These are phyloP conservation scores for Charadrius vociferus DNA, from an alignment of 2,113 vertebrate species.

Conservation along the genomic window DNA sequence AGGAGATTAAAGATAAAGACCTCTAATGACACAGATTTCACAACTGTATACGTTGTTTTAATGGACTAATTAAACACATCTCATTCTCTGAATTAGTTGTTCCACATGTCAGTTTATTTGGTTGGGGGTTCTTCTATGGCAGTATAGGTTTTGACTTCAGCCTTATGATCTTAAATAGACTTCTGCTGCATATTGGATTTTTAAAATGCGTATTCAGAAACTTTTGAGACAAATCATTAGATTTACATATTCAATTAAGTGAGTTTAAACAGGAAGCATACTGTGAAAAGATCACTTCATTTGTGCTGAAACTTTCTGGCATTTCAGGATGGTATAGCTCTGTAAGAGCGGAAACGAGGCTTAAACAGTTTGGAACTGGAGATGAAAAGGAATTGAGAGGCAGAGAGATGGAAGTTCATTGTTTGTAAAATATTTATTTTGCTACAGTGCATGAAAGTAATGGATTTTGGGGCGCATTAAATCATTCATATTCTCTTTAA, in stretches of 20 bases:
- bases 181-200: not conserved
- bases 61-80: not conserved
- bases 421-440: conserved; percentile 35
- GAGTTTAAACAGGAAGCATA: conserved; percentile 4
- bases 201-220: not conserved
- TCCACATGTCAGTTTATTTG: not conserved
- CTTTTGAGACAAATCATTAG: conserved; percentile 6
- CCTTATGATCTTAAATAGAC: not conserved
- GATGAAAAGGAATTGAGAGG: not conserved
- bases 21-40: not conserved
- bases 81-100: not conserved
- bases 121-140: not conserved
- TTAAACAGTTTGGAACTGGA: not conserved
- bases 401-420: not conserved
- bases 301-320: conserved; percentile 8
- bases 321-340: not conserved
- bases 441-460: not conserved
- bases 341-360: not conserved
- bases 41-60: not conserved
- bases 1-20: not conserved
- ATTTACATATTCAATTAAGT: conserved; percentile 33
- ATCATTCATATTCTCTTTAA: conserved; percentile 34
- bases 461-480: not conserved
- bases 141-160: not conserved
- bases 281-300: conserved; percentile 15